phyloP scores from a whole-genome alignment of 2,888 invertebrate species.

The Sinopyrophorus schimmeli region DNA sequence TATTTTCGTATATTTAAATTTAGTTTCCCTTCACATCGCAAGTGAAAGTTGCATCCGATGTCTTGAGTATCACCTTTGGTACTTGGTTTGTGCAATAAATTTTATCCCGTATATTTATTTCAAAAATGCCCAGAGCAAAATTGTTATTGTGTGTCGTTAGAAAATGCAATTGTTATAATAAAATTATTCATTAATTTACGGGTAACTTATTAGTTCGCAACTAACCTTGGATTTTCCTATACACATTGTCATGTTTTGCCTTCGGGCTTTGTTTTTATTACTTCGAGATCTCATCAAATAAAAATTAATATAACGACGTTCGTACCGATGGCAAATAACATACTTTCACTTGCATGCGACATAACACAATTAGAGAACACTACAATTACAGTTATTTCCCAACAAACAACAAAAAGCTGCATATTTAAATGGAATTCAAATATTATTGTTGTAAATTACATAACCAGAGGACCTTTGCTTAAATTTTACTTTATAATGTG shows the following conservation, averaged over 20 bases:
- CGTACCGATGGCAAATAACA: constrained; percentile 12
- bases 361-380: constrained; percentile 21
- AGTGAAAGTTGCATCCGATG: constrained; percentile 25
- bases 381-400: constrained; percentile 20
- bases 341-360: constrained; percentile 20
- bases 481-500: constrained; percentile 1
- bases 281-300: too few species aligned
- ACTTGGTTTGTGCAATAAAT: constrained; percentile 18
- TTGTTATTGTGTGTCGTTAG: too few species aligned
- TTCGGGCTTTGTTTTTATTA: too few species aligned
- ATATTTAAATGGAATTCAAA: constrained; percentile 9
- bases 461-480: background rate
- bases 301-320: constrained; percentile 3
- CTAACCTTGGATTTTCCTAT: too few species aligned
- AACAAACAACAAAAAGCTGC: constrained; percentile 15
- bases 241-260: too few species aligned
- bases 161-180: background rate
- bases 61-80: constrained; percentile 17
- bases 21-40: constrained; percentile 19
- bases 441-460: constrained; percentile 10
- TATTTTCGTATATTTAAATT: constrained; percentile 4
- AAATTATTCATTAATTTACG: too few species aligned
- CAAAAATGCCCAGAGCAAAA: background rate
- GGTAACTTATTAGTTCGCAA: too few species aligned
- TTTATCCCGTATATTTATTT: background rate